Base-by-base conservation (phyloP, 2,888 invertebrate genomes). In the Acleris emargana region DNA sequence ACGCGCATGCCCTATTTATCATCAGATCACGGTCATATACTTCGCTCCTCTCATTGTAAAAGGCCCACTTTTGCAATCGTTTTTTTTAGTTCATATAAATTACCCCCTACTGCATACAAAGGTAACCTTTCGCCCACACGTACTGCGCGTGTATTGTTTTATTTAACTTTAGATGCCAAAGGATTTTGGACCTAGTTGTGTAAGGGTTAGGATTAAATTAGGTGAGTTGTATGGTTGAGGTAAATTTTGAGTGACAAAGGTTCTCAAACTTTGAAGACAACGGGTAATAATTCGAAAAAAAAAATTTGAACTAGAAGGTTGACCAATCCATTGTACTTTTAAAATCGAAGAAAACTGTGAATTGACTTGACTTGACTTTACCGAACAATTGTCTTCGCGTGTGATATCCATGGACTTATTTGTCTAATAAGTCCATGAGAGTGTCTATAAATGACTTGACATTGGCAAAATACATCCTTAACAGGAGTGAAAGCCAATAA, bases 101-200 rank as follows among this genome's bases (percentile, higher is more conserved):
- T 61, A 66, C 66, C 66, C 64, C 64, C 60, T 43, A 55, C 64
- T 38, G 64, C 64, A 54, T 43, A 62, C 62, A 67, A 67, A 62
- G 57, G 58, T 58, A 58, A 62, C 62, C 62, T 62, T 67, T 62
- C 58, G 67, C 67, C 67, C 67, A 67, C 67, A 49, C 62, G 16
- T 45, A 32, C 13, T 13, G 13, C 13, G 11, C 18, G 13, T 47
- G 60, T 45, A 66, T 66, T 66, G 66, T 66, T 61, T 66, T 60
- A 60, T 55, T 61, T 7, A 11, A 51, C 6, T 22, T 17, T 3
- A 6, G 20, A 20, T 49, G 49, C 3, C 17, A 7, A 11, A 20
- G 20, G 18, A 11, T 18, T 49, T 49, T 49, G 49, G 20, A 20
- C 18, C 49, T 20, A 20, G 20, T 17, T 11, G 0, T 20, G 5